These are phyloP conservation scores for Mycetomoellerius zeteki DNA, from an alignment of 1,140 invertebrate genomes.

Conservation along the genomic window DNA sequence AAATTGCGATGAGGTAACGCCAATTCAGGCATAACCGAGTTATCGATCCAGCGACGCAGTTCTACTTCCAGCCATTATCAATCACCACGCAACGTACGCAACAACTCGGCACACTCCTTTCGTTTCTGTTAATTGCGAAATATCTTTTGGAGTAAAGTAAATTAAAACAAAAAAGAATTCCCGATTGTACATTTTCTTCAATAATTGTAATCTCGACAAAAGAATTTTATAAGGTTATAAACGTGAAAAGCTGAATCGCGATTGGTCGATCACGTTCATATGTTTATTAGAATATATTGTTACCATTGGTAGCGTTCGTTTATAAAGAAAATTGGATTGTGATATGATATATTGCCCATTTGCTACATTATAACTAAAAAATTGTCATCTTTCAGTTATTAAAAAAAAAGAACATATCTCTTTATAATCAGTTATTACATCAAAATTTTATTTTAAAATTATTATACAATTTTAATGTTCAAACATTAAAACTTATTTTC, in stretches of 20 bases:
- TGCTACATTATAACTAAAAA: too few relatives aligned
- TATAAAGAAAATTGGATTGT: neutral
- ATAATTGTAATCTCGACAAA: neutral
- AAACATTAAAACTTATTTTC: too few relatives aligned
- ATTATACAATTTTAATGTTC: too few relatives aligned
- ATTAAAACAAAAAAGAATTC: neutral
- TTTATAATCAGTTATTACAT: too few relatives aligned
- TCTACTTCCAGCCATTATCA: constrained; percentile 17
- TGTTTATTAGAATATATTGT: constrained; percentile 13
- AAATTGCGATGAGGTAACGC: constrained; percentile 46
- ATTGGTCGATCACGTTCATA: neutral
- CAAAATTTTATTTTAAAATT: too few relatives aligned
- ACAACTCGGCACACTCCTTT: neutral
- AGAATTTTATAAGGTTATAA: constrained; percentile 3
- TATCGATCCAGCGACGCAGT: constrained; percentile 75
- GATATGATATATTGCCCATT: neutral
- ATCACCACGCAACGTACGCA: neutral
- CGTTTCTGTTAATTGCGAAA: neutral
- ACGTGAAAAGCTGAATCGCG: neutral
- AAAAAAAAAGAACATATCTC: too few relatives aligned
- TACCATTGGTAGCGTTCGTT: neutral
- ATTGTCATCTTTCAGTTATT: too few relatives aligned
- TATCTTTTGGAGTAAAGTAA: neutral
- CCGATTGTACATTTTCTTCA: neutral
- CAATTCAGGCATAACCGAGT: constrained; percentile 53